These are phyloP conservation scores for Hyles euphorbiae DNA, from an alignment of 1,140 invertebrate genomes.

Conservation along the genomic window DNA sequence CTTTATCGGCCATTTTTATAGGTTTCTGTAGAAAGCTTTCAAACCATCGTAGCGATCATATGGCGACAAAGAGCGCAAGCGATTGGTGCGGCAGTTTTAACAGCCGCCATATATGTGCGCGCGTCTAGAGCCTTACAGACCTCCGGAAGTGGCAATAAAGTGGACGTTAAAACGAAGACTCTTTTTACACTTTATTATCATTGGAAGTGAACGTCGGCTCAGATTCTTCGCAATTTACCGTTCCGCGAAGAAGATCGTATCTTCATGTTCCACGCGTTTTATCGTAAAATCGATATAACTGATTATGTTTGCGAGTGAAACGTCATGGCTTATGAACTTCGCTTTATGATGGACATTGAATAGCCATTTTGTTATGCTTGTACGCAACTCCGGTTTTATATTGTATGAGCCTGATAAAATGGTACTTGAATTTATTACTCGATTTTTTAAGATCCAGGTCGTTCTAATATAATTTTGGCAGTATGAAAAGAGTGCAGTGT, in stretches of 20 bases:
- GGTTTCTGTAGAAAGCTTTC: conserved; percentile 24
- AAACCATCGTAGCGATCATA: conserved; percentile 24
- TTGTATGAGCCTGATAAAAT: too few relatives aligned
- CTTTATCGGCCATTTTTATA: conserved; percentile 24
- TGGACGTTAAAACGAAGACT: conserved; percentile 67
- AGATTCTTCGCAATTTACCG: conserved; percentile 68
- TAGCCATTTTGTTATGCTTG: conserved; percentile 17
- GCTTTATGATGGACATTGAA: conserved; percentile 40
- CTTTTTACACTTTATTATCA: conserved; percentile 75
- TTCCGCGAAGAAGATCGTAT: conserved; percentile 39
- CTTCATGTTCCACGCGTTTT: conserved; percentile 53
- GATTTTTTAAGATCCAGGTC: too few relatives aligned
- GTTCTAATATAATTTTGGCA: too few relatives aligned
- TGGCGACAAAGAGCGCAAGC: conserved; percentile 33
- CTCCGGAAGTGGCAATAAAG: conserved; percentile 66
- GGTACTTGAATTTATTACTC: too few relatives aligned
- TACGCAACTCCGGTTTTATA: conserved; percentile 9
- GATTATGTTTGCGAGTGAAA: conserved; percentile 48
- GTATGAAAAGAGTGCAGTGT: too few relatives aligned
- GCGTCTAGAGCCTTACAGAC: conserved; percentile 56
- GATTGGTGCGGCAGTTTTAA: conserved; percentile 49
- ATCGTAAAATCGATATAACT: conserved; percentile 68
- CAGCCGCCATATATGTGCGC: conserved; percentile 51
- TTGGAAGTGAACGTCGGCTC: conserved; percentile 69
- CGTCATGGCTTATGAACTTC: conserved; percentile 56